Conservation (phyloP, 2,113 vertebrate species). For the Eudorcas thomsonii region DNA sequence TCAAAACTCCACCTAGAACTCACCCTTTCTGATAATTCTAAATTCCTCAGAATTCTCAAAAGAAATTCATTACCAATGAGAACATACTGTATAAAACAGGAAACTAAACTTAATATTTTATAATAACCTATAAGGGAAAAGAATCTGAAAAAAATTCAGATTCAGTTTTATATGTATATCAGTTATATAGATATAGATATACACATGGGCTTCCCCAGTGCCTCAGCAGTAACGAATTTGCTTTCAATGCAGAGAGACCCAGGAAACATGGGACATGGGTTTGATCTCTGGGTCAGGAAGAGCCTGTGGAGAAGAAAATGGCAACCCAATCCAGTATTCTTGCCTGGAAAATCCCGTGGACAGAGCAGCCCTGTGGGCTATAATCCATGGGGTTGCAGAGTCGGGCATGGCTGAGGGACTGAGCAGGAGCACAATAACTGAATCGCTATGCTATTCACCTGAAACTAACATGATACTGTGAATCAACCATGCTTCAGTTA, state of each 20-base stretch:
- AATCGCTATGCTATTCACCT: neutral
- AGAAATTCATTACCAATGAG: neutral
- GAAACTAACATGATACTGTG: neutral
- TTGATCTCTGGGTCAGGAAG: neutral
- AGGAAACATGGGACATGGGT: neutral
- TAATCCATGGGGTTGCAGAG: neutral
- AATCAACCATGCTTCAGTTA: neutral
- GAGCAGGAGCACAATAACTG: neutral
- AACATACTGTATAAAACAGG: neutral
- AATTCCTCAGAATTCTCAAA: neutral
- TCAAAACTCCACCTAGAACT: neutral
- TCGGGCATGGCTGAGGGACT: neutral
- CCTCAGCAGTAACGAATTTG: neutral
- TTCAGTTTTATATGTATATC: neutral
- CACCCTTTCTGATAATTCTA: neutral
- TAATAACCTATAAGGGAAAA: neutral
- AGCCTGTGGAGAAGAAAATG: neutral
- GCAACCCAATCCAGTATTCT: neutral
- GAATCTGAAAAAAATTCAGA: neutral
- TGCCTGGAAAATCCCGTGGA: neutral
- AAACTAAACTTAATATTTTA: neutral
- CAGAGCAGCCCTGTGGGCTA: neutral
- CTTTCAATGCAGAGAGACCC: neutral
- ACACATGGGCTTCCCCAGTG: neutral
- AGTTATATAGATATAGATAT: neutral